phyloP scores from a whole-genome alignment of 1,140 invertebrate genomes.

The Magallana ariakensis region DNA sequence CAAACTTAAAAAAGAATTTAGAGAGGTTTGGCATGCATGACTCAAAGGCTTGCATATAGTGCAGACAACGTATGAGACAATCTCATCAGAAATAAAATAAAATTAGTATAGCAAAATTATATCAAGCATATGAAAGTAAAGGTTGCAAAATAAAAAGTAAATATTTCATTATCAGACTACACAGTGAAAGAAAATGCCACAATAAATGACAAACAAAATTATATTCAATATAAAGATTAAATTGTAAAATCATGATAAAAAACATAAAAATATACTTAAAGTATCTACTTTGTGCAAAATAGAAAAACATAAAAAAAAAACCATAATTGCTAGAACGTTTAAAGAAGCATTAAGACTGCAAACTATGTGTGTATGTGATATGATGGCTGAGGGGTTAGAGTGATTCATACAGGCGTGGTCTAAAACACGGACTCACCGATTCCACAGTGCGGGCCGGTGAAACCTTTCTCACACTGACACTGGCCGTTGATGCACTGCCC shows the following conservation, averaged over 20 bases:
- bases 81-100: slow-evolving; percentile 16
- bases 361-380: not conserved
- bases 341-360: not conserved
- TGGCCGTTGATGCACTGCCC: slow-evolving; percentile 78
- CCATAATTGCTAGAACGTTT: not conserved
- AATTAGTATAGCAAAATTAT: slow-evolving; percentile 1
- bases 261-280: not conserved
- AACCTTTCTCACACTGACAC: slow-evolving; percentile 78
- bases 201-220: not conserved
- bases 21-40: slow-evolving; percentile 5
- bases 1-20: not conserved
- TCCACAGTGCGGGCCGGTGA: slow-evolving; percentile 76
- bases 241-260: not conserved
- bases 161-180: not conserved
- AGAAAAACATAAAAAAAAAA: not conserved
- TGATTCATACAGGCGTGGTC: not conserved
- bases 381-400: not conserved
- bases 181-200: not conserved
- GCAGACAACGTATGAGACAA: not conserved
- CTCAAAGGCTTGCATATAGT: not conserved
- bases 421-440: slow-evolving; percentile 67
- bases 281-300: slow-evolving; percentile 16
- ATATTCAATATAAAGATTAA: not conserved
- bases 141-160: not conserved
- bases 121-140: not conserved